A percentile compares a stretch with the other conserved stretches of the same genome.
Conservation (phyloP, 1,140 invertebrate species). For the Argopecten irradians region DNA sequence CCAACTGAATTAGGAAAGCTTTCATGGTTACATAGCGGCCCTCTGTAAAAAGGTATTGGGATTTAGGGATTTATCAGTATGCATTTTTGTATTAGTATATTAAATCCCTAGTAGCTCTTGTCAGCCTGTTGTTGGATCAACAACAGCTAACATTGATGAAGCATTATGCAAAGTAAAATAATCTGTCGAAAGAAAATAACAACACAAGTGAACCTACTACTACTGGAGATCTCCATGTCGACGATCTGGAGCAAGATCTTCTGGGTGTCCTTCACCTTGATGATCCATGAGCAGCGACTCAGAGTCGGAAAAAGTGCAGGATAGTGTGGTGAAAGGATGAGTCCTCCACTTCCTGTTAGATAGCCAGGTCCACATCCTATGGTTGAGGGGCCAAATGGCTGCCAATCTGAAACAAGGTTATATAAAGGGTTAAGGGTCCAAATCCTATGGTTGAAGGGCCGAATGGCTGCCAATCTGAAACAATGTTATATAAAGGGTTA, state of each 20-base stretch:
- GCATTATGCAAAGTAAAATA: too few species aligned
- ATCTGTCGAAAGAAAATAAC: too few species aligned
- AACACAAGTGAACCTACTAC: slow-evolving; percentile 30
- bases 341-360: slow-evolving; percentile 75
- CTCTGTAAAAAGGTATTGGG: too few species aligned
- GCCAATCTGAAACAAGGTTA: slow-evolving; percentile 57
- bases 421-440: too few species aligned
- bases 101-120: too few species aligned
- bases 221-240: slow-evolving; percentile 65
- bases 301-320: slow-evolving; percentile 65
- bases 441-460: slow-evolving; percentile 72
- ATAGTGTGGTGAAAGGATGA: slow-evolving; percentile 76
- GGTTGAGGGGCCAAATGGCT: slow-evolving; percentile 72
- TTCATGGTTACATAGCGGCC: too few species aligned
- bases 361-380: slow-evolving; percentile 71
- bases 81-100: too few species aligned
- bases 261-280: slow-evolving; percentile 74
- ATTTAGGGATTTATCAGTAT: too few species aligned
- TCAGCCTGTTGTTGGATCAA: too few species aligned
- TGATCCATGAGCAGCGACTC: slow-evolving; percentile 77
- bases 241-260: slow-evolving; percentile 76
- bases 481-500: neutral
- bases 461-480: slow-evolving; percentile 69
- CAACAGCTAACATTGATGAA: too few species aligned
- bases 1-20: too few species aligned